Evolutionary conservation across 2,797 vertebrate species (phyloP).

Genomic region (Sitta carolinensis): DNA sequence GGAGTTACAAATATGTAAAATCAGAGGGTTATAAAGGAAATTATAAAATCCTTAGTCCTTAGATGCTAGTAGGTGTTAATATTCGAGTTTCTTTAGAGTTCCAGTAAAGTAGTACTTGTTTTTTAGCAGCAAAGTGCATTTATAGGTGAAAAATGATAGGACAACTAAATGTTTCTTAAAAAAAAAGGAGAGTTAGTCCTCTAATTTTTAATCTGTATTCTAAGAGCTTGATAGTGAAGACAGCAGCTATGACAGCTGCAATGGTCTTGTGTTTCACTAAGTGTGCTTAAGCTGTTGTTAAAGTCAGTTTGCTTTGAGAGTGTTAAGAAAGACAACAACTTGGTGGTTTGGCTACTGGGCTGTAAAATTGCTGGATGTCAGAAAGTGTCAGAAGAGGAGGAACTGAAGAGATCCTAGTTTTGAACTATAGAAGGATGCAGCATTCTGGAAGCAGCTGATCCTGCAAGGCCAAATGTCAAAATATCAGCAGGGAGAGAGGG

Average conservation of each 20-base stretch:
- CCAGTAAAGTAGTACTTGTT: background rate
- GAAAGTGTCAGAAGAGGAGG: background rate
- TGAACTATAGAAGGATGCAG: background rate
- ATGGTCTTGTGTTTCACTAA: background rate
- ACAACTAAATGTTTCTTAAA: background rate
- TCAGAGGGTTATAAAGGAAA: background rate
- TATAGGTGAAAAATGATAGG: background rate
- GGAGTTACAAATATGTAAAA: background rate
- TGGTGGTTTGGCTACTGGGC: background rate
- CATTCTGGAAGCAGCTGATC: background rate
- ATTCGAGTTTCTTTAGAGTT: background rate
- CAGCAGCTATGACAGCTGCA: background rate
- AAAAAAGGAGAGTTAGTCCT: background rate
- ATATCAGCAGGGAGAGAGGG: background rate
- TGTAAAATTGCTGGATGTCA: background rate
- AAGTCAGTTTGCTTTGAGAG: background rate
- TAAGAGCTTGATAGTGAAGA: background rate
- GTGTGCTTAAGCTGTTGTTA: background rate
- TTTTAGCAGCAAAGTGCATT: background rate
- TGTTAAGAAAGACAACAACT: background rate
- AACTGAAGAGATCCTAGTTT: conserved; percentile 1
- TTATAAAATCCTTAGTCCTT: background rate
- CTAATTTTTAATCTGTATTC: background rate
- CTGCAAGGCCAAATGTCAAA: background rate
- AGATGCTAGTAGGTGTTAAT: background rate